Evolutionary conservation across 2,113 vertebrate genomes (phyloP).

Genomic region (Phalacrocorax aristotelis): DNA sequence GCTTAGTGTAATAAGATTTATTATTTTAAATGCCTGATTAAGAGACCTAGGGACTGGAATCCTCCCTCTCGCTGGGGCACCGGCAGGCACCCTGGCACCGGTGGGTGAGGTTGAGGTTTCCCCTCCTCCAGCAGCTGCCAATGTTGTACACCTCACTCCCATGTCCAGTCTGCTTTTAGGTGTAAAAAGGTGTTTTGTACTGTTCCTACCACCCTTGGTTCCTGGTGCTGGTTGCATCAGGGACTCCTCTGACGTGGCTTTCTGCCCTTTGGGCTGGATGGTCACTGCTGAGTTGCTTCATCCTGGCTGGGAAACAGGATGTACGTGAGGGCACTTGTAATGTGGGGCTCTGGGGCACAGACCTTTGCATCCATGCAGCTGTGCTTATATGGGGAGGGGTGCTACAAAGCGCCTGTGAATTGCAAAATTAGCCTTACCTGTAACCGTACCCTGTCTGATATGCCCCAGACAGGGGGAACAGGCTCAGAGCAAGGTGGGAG

Average conservation of each 20-base stretch:
- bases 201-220: background rate
- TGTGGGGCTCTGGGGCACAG: background rate
- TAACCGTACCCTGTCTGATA: accelerated
- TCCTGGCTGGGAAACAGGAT: background rate
- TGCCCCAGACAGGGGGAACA: background rate
- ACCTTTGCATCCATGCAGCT: background rate
- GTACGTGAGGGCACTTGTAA: background rate
- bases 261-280: background rate
- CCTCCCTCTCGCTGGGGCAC: background rate
- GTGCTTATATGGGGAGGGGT: accelerated
- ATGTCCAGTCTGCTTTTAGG: background rate
- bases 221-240: background rate
- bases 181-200: background rate
- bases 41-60: background rate
- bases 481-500: background rate
- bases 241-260: background rate
- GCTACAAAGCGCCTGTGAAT: background rate
- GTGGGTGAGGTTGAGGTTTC: background rate
- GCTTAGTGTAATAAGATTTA: slow-evolving; percentile 57
- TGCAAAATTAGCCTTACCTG: accelerated
- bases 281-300: background rate
- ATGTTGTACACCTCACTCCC: background rate
- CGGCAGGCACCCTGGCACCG: background rate
- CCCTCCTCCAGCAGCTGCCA: background rate
- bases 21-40: slow-evolving; percentile 63